Evolutionary conservation across 2,888 invertebrate species (phyloP), one percentile per base, ranked within the genome.

Genomic region (Tenthredo livida): DNA sequence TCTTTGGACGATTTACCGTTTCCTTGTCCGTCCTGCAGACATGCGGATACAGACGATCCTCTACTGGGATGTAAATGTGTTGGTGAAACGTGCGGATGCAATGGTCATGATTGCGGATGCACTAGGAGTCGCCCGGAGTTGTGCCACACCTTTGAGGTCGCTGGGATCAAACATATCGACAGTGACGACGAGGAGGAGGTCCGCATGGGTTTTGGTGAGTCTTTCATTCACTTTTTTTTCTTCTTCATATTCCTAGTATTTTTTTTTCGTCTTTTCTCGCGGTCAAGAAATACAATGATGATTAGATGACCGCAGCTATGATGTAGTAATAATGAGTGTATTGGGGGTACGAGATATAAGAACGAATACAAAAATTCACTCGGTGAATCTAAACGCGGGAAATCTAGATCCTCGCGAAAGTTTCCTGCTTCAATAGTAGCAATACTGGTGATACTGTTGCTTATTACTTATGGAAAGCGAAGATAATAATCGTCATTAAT

Each of bases 121-220:
- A 6, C 83, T 47, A 25, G 67, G 6, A 70, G 54, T 25, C 25
- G 47, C 94, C 65, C 43, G 12, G 82, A 94, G 89, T 94, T 94
- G 87, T 94, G 94, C 91, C 94, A 95, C 87, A 95, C 95, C 93
- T 96, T 96, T 92, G 96, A 96, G 91, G 94, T 96, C 89, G 96
- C 95, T 84, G 95, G 95, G 47, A 96, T 96, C 93, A 96, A 96
- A 86, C 96, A 96, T 92, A 96, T 96, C 89, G 96, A 96, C 93
- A 96, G 96, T 91, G 96, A 96, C 90, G 96, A 96, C 89, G 96
- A 96, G 91, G 95, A 95, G 88, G 95, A 93, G 87, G 94, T 92
- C 91, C 94, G 91, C 91, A 94, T 92, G 94, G 93, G 91, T 61
- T 93, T 92, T 85, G 93, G 92, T 93, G 86, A 92, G 92, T 91